These are phyloP conservation scores for Sardinella longiceps DNA, from an alignment of 2,797 vertebrate genomes.

Conservation along the genomic window DNA sequence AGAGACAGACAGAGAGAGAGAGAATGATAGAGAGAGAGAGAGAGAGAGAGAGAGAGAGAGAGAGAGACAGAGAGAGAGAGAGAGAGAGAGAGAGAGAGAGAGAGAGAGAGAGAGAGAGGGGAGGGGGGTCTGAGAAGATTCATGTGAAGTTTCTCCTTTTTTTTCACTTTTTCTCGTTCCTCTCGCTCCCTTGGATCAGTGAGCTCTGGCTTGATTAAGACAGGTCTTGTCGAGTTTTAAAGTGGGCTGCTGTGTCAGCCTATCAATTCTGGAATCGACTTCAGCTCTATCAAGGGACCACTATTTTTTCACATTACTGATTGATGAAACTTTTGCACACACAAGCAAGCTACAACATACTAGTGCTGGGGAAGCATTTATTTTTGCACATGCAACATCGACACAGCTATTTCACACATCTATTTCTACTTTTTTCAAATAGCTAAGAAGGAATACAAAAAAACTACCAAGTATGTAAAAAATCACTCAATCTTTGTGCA, in stretches of 20 bases:
- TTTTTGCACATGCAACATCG: background rate
- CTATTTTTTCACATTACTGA: background rate
- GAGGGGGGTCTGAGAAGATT: background rate
- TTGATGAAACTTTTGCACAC: slow-evolving; percentile 10
- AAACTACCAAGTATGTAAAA: background rate
- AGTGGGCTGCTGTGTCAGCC: slow-evolving; percentile 7
- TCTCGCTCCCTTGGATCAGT: background rate
- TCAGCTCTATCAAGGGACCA: slow-evolving; percentile 1
- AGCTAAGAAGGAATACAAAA: background rate
- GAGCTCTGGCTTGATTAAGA: slow-evolving; percentile 17
- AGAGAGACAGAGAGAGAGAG: no score
- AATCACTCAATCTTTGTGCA: no score
- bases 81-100: no score
- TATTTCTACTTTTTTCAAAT: background rate
- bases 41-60: no score
- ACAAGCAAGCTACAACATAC: background rate
- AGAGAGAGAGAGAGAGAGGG: no score
- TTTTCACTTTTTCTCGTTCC: background rate
- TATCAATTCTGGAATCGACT: slow-evolving; percentile 11
- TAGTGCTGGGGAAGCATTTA: background rate
- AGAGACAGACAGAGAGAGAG: no score
- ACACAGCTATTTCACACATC: background rate
- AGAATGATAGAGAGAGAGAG: no score
- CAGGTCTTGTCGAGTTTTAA: no score
- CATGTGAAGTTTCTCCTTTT: background rate